Evolutionary conservation across 2,797 vertebrate species (phyloP), one percentile per base, ranked within the genome.

Genomic region (Alectoris magna): DNA sequence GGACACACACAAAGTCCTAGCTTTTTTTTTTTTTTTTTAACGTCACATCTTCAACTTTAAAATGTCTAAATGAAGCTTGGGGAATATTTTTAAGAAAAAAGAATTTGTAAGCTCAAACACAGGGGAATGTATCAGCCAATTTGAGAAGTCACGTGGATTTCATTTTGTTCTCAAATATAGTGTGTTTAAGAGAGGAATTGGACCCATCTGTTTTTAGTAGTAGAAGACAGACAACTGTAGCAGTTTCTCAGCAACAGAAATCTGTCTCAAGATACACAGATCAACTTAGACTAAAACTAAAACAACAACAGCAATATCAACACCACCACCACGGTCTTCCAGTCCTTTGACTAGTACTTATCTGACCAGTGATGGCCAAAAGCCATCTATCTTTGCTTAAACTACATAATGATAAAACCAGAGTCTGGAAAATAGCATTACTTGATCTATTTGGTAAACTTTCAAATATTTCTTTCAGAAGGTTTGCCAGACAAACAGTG

Each of bases 361-460:
- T 94, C 82, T 94, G 84, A 89, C 88, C 76, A 11, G 72, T 90
- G 87, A 86, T 88, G 93, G 82, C 84, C 58, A 63, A 95, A 87
- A 93, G 64, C 64, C 74, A 89, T 89, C 77, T 90, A 59, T 93
- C 92, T 82, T 94, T 91, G 74, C 90, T 88, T 92, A 94, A 94
- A 91, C 51, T 91, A 90, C 81, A 67, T 95, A 93, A 95, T 94
- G 95, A 97, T 97, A 97, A 97, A 97, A 95, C 53, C 92, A 96
- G 87, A 95, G 87, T 75, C 94, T 96, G 96, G 93, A 94, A 95
- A 96, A 93, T 94, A 92, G 97, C 91, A 91, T 83, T 86, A 36
- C 62, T 96, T 96, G 95, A 96, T 97, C 84, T 91, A 27, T 83
- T 94, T 95, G 88, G 92, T 93, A 85, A 86, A 56, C 67, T 77